phyloP scores from a whole-genome alignment of 2,888 invertebrate genomes.

The Rhabditoides inermis region DNA sequence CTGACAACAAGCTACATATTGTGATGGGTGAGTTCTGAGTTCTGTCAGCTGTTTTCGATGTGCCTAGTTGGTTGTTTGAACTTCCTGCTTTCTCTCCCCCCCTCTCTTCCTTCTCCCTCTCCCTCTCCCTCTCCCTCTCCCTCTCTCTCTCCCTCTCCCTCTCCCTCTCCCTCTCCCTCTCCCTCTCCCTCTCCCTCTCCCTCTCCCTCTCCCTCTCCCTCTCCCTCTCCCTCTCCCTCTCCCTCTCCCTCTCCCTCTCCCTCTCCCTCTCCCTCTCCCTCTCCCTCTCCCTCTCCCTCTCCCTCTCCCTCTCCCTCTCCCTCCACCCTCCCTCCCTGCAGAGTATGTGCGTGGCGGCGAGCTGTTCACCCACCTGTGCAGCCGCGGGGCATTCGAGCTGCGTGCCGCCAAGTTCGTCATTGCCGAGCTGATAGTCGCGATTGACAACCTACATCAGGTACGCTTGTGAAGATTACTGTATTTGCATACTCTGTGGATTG shows the following conservation, averaged over 20 bases:
- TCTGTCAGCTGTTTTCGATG: neutral
- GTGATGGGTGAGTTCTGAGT: slow-evolving; percentile 72
- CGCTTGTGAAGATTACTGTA: neutral
- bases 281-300: neutral
- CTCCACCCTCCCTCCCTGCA: no score
- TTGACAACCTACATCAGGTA: slow-evolving; percentile 88
- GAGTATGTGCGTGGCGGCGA: slow-evolving; percentile 97
- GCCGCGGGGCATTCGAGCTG: slow-evolving; percentile 82
- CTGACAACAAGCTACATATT: slow-evolving; percentile 87
- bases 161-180: no score
- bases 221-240: neutral
- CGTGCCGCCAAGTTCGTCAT: slow-evolving; percentile 83
- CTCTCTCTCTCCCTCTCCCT: slow-evolving; percentile 5
- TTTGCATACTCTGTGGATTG: no score
- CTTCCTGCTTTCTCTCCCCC: neutral
- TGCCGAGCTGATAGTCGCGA: slow-evolving; percentile 85
- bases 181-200: neutral
- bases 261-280: no score
- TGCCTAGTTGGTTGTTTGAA: no score
- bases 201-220: neutral
- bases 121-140: neutral
- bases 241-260: no score
- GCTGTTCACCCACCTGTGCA: slow-evolving; percentile 89
- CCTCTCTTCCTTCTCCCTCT: no score
- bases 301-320: neutral